Evolutionary conservation across 2,113 vertebrate species (phyloP), one percentile per base, ranked within the genome.

Genomic region (Theropithecus gelada): DNA sequence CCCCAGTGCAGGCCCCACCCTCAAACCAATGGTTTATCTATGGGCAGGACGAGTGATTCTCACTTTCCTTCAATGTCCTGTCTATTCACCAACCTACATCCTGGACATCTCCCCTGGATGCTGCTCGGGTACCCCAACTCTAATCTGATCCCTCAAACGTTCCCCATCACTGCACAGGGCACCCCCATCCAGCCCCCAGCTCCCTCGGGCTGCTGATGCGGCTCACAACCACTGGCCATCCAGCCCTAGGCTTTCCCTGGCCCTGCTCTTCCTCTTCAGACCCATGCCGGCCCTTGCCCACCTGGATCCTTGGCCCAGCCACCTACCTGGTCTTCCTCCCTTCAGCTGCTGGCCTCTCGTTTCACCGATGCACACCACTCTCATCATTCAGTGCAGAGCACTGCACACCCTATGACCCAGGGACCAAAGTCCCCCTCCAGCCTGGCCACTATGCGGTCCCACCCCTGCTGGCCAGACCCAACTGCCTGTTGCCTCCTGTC

Each of bases 201-300:
- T 23, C 23, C n/a, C 55, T 23, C 6, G 18, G 25, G 48, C n/a
- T 13, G 32, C 8, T 20, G 27, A 45, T 40, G 35, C 8, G 16
- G 10, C 43, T 27, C 16, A 18, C 8, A 1, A 20, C 48, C 50
- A 76, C 12, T 38, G 52, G 72, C 70, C 84, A 13, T 11, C 48
- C 14, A 25, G 78, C n/a, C n/a, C 40, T 30, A 30, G 59, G 68
- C 86, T 45, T 18, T 38, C 1, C 40, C 27, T 22, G 32, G 10
- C 16, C 50, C 64, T 18, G 59, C 2, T 11, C 55, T 70, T 79
- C 68, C 38, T 79, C 0, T 5, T 0, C 14, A 72, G 66, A 35
- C 32, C 66, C 38, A 27, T 32, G 0, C 30, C 1, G 1, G 80
- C 27, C 9, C 3, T 23, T 43, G 0, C 0, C 10, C 66, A 40